Evolutionary conservation across 1,140 invertebrate genomes (phyloP).

Genomic region (Linepithema humile): DNA sequence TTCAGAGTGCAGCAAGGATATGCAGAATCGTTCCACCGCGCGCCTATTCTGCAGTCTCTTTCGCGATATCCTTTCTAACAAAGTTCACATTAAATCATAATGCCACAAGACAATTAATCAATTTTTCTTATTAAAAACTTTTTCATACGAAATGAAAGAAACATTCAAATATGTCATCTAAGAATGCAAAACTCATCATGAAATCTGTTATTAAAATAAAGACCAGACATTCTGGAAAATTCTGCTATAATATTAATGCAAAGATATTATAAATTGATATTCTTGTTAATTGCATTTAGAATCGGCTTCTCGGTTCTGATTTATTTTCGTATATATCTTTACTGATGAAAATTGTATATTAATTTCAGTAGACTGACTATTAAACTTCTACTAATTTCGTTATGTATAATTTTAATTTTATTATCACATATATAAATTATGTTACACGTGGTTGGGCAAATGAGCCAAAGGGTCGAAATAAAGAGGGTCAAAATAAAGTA

Average conservation of each 20-base stretch:
- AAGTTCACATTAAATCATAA: conserved; percentile 17
- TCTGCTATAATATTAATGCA: no score
- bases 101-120: not conserved
- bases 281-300: not conserved
- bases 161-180: not conserved
- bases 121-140: not conserved
- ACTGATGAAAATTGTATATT: no score
- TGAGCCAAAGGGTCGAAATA: not conserved
- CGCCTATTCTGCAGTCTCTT: not conserved
- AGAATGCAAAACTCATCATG: not conserved
- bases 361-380: not conserved
- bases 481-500: not conserved
- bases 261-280: not conserved
- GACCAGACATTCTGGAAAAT: not conserved
- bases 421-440: not conserved
- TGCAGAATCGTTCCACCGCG: conserved; percentile 11
- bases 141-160: not conserved
- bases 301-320: not conserved
- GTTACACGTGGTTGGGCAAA: not conserved
- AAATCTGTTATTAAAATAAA: not conserved
- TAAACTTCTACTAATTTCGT: not conserved
- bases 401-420: not conserved
- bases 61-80: conserved; percentile 3
- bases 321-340: not conserved
- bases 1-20: conserved; percentile 13